Conservation (phyloP, 2,888 invertebrate genomes). For the Imbricaverruca yamaguchii region DNA sequence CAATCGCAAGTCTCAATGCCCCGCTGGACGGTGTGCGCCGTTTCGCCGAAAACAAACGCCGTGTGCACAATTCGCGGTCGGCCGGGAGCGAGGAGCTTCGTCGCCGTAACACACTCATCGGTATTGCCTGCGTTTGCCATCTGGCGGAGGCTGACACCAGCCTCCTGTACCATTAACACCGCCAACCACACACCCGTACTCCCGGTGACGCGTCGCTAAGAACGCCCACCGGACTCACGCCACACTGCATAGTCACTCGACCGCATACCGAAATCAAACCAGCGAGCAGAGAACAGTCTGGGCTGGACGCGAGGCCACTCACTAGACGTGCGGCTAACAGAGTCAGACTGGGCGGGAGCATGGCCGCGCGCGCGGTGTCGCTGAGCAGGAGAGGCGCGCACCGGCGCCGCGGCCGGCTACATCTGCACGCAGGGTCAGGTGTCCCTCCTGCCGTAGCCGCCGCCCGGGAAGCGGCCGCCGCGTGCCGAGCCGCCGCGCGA, state of each 20-base stretch:
- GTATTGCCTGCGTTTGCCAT: not conserved
- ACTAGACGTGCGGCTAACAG: too few species aligned
- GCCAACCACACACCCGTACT: too few species aligned
- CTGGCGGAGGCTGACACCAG: not conserved
- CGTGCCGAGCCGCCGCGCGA: not conserved
- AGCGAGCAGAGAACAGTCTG: too few species aligned
- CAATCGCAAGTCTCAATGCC: not conserved
- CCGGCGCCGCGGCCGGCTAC: not conserved
- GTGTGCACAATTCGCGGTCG: not conserved
- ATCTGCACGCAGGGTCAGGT: constrained; percentile 10
- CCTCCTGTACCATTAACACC: not conserved
- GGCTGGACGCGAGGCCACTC: too few species aligned
- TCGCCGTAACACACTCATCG: not conserved
- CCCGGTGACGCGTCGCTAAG: too few species aligned
- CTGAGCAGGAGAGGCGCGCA: not conserved
- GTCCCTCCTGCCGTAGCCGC: not conserved
- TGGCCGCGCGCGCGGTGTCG: not conserved
- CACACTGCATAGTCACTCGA: too few species aligned
- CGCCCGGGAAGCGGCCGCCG: not conserved
- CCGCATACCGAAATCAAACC: too few species aligned
- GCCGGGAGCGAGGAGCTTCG: not conserved
- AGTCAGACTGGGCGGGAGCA: too few species aligned
- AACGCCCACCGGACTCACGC: too few species aligned
- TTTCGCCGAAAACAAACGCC: not conserved
- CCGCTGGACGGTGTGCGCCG: not conserved